Conservation (phyloP, 2,888 invertebrate genomes). For the Mycogona germanica region DNA sequence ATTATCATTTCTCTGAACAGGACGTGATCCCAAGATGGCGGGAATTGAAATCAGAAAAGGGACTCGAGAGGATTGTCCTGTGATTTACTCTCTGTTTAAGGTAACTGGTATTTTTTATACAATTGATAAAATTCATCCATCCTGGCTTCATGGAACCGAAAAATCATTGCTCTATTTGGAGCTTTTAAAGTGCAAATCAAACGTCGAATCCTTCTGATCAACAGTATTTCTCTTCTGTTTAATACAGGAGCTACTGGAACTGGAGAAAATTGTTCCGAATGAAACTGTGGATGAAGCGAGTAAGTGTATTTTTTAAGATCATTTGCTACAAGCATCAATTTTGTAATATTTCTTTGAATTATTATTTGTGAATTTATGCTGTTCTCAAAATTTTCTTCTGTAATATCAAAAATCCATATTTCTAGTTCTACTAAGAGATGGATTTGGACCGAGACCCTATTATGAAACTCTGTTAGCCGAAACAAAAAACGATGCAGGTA, state of each 20-base stretch:
- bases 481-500: not conserved
- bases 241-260: constrained; percentile 1
- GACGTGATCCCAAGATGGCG: too few species aligned
- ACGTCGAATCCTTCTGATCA: too few species aligned
- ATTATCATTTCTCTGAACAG: too few species aligned
- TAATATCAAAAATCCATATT: not conserved
- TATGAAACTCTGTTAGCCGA: constrained; percentile 9
- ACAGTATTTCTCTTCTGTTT: too few species aligned
- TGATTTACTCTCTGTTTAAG: not conserved
- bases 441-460: constrained; percentile 6
- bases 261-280: constrained; percentile 3
- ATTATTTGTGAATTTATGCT: not conserved
- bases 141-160: too few species aligned
- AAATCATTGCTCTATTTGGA: too few species aligned
- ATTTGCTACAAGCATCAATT: not conserved
- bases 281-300: not conserved
- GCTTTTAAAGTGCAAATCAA: too few species aligned
- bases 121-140: too few species aligned
- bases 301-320: not conserved
- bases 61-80: not conserved
- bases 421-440: constrained; percentile 2
- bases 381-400: not conserved
- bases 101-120: not conserved
- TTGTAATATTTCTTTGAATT: not conserved
- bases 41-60: not conserved